phyloP scores from a whole-genome alignment of 2,888 invertebrate genomes.

The Sinelater perroti region DNA sequence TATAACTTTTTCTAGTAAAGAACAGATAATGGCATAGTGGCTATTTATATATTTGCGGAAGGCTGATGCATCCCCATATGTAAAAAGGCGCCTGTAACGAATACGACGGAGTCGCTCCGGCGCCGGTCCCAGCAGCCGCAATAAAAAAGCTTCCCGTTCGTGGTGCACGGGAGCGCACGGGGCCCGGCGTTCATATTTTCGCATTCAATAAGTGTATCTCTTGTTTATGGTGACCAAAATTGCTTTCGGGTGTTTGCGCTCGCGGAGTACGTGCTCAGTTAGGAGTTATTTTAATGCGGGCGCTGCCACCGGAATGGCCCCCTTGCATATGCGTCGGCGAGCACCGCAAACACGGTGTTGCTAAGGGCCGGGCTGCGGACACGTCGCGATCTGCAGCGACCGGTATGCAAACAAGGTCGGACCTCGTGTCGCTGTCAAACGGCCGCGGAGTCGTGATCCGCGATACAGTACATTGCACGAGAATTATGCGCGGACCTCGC shows the following conservation, averaged over 20 bases:
- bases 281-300: conserved; percentile 29
- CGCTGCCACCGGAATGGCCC: conserved; percentile 25
- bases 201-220: conserved; percentile 27
- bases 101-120: too few relatives aligned
- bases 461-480: conserved; percentile 37
- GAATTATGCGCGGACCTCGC: conserved; percentile 37
- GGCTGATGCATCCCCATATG: too few relatives aligned
- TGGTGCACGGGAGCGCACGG: not conserved
- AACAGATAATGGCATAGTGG: too few relatives aligned
- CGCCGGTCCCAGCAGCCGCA: too few relatives aligned
- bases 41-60: too few relatives aligned
- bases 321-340: conserved; percentile 21
- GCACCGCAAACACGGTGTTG: conserved; percentile 36
- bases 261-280: conserved; percentile 23
- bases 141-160: not conserved
- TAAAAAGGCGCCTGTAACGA: too few relatives aligned
- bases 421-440: conserved; percentile 41
- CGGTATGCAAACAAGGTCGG: conserved; percentile 45
- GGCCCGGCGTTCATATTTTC: conserved; percentile 21
- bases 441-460: conserved; percentile 41
- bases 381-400: conserved; percentile 40
- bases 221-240: conserved; percentile 29
- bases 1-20: too few relatives aligned
- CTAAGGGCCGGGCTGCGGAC: conserved; percentile 41
- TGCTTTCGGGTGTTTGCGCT: conserved; percentile 27